phyloP scores from a whole-genome alignment of 2,797 vertebrate genomes.

The Glossophaga mutica region DNA sequence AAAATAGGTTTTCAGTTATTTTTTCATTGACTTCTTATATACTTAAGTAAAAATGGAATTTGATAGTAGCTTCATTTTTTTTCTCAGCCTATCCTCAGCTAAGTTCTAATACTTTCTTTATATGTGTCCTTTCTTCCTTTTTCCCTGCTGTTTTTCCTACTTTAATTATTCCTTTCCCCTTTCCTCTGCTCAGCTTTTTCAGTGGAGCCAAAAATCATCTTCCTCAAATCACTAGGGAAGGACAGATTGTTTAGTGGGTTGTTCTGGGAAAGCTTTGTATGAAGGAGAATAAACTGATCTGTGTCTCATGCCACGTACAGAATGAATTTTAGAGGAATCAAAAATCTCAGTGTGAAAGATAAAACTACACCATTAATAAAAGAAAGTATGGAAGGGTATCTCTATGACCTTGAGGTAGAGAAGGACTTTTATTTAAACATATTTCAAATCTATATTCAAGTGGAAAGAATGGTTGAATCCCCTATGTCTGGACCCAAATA shows the following conservation, averaged over 20 bases:
- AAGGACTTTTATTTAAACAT: not conserved
- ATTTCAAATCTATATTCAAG: not conserved
- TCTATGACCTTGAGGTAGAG: not conserved
- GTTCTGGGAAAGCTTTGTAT: not conserved
- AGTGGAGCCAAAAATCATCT: not conserved
- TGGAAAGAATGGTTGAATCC: not conserved
- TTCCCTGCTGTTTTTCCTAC: not conserved
- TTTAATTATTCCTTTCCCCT: not conserved
- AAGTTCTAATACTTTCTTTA: not conserved
- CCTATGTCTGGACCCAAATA: not conserved
- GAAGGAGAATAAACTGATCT: not conserved
- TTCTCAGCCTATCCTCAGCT: not conserved
- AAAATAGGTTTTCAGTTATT: not conserved
- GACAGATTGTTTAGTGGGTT: not conserved
- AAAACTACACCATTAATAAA: not conserved
- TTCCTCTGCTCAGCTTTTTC: not conserved
- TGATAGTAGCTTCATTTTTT: constrained; percentile 15
- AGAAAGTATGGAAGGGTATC: not conserved
- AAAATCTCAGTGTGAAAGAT: not conserved
- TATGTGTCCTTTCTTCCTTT: not conserved
- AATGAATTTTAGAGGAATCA: not conserved
- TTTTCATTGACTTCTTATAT: not conserved
- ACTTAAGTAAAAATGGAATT: not conserved
- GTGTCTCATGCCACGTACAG: not conserved
- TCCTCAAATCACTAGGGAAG: not conserved